phyloP scores from a whole-genome alignment of 2,888 invertebrate genomes.

The Ormyrus thymus region DNA sequence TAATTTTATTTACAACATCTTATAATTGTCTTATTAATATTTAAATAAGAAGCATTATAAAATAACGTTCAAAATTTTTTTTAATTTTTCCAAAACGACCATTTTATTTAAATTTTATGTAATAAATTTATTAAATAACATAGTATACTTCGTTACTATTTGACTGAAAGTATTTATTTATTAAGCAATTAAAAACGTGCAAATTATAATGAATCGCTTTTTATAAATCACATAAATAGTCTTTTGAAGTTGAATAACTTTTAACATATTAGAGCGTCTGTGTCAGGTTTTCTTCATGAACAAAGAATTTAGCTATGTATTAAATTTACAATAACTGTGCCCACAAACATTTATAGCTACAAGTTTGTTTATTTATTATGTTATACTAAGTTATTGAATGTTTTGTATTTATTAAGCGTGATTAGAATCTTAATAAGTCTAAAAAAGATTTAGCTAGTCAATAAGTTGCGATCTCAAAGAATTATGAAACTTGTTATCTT shows the following conservation, averaged over 20 bases:
- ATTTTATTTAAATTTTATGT: conserved; percentile 13
- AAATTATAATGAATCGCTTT: conserved; percentile 20
- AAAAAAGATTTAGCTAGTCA: conserved; percentile 50
- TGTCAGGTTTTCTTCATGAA: neutral
- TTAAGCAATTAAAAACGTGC: conserved; percentile 11
- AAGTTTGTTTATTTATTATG: conserved; percentile 47
- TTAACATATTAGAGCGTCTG: conserved; percentile 30
- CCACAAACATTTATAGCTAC: conserved; percentile 20
- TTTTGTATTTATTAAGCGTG: conserved; percentile 47
- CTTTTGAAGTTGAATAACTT: conserved; percentile 2
- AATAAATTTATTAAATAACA: conserved; percentile 9
- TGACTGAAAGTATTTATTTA: conserved; percentile 23
- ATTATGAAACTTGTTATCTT: conserved; percentile 41
- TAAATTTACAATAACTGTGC: conserved; percentile 36
- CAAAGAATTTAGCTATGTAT: neutral
- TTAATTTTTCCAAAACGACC: neutral
- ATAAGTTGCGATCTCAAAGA: conserved; percentile 52
- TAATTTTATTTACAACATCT: neutral
- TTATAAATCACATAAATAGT: neutral
- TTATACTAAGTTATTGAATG: conserved; percentile 46
- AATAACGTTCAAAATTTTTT: neutral
- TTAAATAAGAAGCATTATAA: too few species aligned
- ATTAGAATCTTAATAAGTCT: conserved; percentile 45
- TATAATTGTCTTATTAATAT: neutral
- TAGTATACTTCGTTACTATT: neutral